Conservation (phyloP, 2,113 vertebrate species). For the Cynopterus brachyotis region DNA sequence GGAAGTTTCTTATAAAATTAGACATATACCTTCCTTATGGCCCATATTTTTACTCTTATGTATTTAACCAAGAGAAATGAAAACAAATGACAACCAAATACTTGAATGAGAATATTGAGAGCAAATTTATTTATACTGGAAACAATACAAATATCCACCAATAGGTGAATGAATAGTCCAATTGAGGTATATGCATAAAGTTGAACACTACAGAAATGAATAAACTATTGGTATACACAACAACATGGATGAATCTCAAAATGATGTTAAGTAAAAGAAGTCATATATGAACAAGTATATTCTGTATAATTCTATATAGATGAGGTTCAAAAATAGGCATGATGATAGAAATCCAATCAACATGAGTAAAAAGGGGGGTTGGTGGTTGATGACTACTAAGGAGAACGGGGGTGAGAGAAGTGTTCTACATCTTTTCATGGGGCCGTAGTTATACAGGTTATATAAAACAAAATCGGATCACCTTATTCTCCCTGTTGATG, state of each 20-base stretch:
- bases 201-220: background rate
- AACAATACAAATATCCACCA: background rate
- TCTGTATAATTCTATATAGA: background rate
- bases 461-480: background rate
- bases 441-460: background rate
- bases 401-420: background rate
- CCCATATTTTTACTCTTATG: background rate
- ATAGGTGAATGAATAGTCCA: background rate
- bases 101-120: background rate
- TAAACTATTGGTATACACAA: background rate
- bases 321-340: background rate
- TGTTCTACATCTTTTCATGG: background rate
- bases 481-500: conserved; percentile 8
- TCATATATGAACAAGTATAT: background rate
- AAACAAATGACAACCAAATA: background rate
- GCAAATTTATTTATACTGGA: background rate
- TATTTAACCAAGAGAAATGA: background rate
- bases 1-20: background rate
- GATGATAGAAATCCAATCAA: background rate
- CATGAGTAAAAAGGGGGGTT: background rate
- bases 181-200: background rate
- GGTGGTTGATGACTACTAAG: background rate
- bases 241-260: background rate
- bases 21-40: background rate
- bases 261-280: background rate